Conservation (phyloP, 2,888 invertebrate genomes). For the Aporophyla lueneburgensis region DNA sequence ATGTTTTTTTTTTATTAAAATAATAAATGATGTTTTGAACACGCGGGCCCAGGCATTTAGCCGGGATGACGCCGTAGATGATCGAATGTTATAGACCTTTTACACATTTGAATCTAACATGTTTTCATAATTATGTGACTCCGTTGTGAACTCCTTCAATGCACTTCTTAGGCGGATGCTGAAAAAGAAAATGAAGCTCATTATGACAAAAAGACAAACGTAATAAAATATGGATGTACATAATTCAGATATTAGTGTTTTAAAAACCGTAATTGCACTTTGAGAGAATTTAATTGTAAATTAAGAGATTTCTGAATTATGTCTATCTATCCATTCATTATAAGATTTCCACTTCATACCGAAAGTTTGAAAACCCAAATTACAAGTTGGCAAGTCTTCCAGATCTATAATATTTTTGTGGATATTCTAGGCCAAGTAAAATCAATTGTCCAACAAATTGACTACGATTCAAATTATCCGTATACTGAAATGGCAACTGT, state of each 20-base stretch:
- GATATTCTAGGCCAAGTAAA: neutral
- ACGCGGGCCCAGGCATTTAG: conserved; percentile 51
- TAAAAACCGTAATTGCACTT: too few relatives aligned
- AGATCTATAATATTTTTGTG: neutral
- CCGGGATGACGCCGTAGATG: conserved; percentile 47
- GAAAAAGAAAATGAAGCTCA: conserved; percentile 60
- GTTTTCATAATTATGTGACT: conserved; percentile 12
- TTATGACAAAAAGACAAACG: neutral
- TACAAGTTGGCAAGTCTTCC: neutral
- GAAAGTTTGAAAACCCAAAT: neutral
- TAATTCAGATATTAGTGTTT: too few relatives aligned
- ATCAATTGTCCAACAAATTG: too few relatives aligned
- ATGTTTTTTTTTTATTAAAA: conserved; percentile 13
- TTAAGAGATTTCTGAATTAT: neutral
- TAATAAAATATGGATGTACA: neutral
- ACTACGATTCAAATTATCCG: too few relatives aligned
- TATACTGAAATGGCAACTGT: too few relatives aligned
- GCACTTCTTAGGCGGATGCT: conserved; percentile 76
- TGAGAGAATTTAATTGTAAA: too few relatives aligned
- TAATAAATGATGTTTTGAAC: conserved; percentile 27
- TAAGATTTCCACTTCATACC: neutral
- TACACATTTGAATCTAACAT: conserved; percentile 7
- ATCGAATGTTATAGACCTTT: neutral
- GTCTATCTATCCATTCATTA: neutral
- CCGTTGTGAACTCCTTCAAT: conserved; percentile 23